Evolutionary conservation across 2,797 vertebrate genomes (phyloP), one percentile per base, ranked within the genome.

Genomic region (Sphaeramia orbicularis): DNA sequence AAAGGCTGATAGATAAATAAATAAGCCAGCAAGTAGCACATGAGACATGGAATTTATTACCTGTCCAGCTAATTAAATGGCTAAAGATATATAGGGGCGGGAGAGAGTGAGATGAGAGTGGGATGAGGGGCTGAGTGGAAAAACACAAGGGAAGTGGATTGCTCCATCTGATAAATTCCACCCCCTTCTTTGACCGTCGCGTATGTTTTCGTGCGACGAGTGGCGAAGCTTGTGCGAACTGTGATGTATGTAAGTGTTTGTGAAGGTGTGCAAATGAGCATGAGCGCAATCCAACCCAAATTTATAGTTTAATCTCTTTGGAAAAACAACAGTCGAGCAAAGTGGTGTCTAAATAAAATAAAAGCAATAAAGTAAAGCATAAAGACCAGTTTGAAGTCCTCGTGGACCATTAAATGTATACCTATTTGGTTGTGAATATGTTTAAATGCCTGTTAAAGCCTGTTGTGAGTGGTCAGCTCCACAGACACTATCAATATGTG

Each of bases 11-110:
- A 64, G 84, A 87, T 78, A 86, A 86, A 91, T 88, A 91, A 89
- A 88, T 84, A 79, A 90, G 83, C 43, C 49, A 42, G 65, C 32
- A 43, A 78, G 76, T 57, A 70, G 76, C 38, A 70, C 63, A 50
- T 51, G 65, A 80, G 80, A 88, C 56, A 10, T 66, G 59, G 67
- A 80, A 93, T 93, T 89, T 94, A 93, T 93, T 88, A 84, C 83
- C 86, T 90, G 84, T 93, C 91, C 55, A 12, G 83, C 89, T 94
- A 94, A 94, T 93, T 91, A 93, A 93, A 91, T 88, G 86, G 84
- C 78, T 85, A 65, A 85, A 89, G 88, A 93, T 91, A 88, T 91
- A 90, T 88, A 32, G 79, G 71, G 41, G 60, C 47, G 24, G 42
- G 65, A 54, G 78, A 72, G 65, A 76, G 71, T 36, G 65, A 74